Percentiles rank a stretch among this genome's conserved stretches.
Conservation (phyloP, 2,888 invertebrate genomes). For the Hypomecis atomaria region DNA sequence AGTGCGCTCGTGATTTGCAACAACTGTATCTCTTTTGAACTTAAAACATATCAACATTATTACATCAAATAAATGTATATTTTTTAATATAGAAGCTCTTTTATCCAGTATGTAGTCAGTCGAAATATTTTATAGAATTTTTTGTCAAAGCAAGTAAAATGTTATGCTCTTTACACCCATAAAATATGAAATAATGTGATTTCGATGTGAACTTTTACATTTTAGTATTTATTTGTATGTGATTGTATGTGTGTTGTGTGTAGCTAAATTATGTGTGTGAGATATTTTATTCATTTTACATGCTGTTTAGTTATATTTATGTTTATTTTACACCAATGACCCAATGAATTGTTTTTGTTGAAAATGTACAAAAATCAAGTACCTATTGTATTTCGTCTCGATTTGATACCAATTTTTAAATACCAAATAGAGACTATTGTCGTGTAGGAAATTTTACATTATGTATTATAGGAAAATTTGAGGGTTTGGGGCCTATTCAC, state of each 20-base stretch:
- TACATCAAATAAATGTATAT: too few species aligned
- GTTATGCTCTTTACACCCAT: not conserved
- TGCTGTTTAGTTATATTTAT: not conserved
- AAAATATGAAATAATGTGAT: not conserved
- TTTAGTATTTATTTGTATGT: conserved; percentile 9
- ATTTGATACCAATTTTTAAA: not conserved
- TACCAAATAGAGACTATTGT: not conserved
- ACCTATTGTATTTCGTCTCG: not conserved
- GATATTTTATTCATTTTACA: too few species aligned
- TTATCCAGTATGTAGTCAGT: too few species aligned
- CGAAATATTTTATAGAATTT: too few species aligned
- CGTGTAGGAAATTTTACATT: not conserved
- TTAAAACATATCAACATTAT: too few species aligned
- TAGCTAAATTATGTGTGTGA: conserved; percentile 5
- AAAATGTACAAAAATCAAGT: not conserved
- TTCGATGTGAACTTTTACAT: not conserved
- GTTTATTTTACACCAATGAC: not conserved
- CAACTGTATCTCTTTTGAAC: too few species aligned
- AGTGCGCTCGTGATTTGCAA: too few species aligned
- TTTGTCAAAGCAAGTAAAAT: not conserved
- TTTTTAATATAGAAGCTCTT: too few species aligned
- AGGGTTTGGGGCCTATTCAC: not conserved
- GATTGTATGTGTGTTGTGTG: conserved; percentile 8
- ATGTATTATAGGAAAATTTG: not conserved
- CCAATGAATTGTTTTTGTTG: too few species aligned